Base-by-base conservation (phyloP, 2,113 vertebrate genomes). In the Loxodonta africana region DNA sequence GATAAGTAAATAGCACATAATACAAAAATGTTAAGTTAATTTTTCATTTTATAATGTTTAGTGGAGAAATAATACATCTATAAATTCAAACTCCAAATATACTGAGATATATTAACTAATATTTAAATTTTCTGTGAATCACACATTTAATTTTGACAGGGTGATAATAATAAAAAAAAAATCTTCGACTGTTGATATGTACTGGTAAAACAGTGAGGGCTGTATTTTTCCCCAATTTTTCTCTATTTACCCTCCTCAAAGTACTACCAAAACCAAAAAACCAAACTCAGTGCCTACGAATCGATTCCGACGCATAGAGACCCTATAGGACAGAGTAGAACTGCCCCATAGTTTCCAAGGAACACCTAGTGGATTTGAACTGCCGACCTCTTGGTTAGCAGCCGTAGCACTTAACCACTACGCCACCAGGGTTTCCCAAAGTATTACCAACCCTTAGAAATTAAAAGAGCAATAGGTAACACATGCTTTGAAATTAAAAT, bases 61-160 rank as follows among this genome's bases (percentile, higher is more conserved):
- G 44, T 97, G 44, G 83, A 97, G 30, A 96, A 93, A 92, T 92
- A 81, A 41, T 60, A 76, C 20, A 92, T 0, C 0, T 21, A 93
- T 2, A 97, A 97, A 96, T 97, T 83, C 89, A 94, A 8, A 96
- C 74, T 63, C 30, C 86, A 97, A 80, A 9, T 95, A 96, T 95
- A 94, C 76, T 95, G 71, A 96, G 95, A 76, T 93, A 88, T 67
- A 83, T 97, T 97, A 96, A 87, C 60, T 95, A 98, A 77, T 30
- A 11, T 78, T 96, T 85, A 95, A 18, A 77, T 95, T 97, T 98
- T 88, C n/a, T 96, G 41, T 41, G 88, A 97, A 96, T 95, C 93
- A 76, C 94, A 44, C 10, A 94, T 96, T 97, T 97, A 97, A 97
- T 97, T 95, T 63, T 95, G 86, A 91, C 69, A 97, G 57, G 41